These are phyloP conservation scores for Hydrolagus affinis DNA, from an alignment of 2,113 vertebrate genomes.

Conservation along the genomic window DNA sequence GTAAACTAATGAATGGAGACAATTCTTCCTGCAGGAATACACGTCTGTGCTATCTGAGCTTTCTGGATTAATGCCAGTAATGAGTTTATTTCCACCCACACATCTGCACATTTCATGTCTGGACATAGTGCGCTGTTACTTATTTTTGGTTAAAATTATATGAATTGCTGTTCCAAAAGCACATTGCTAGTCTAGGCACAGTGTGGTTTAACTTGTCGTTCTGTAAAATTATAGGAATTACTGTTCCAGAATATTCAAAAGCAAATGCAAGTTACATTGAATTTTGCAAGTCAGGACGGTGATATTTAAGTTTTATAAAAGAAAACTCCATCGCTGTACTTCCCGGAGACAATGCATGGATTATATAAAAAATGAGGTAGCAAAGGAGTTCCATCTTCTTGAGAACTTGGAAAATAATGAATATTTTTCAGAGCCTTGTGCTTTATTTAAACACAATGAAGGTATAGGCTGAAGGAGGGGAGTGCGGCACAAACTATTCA, in stretches of 20 bases:
- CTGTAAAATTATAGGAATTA: too few relatives aligned
- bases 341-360: background rate
- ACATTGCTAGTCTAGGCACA: background rate
- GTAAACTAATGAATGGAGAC: slow-evolving; percentile 14
- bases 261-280: background rate
- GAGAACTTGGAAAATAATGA: too few relatives aligned
- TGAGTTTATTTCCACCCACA: background rate
- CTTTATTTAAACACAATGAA: too few relatives aligned
- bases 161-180: background rate
- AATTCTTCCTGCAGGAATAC: background rate
- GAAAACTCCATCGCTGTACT: background rate
- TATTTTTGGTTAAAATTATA: background rate
- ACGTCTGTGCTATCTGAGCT: background rate
- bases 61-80: background rate
- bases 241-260: background rate
- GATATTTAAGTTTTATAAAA: background rate
- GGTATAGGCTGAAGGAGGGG: too few relatives aligned
- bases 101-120: background rate
- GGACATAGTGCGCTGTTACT: background rate
- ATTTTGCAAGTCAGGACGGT: background rate
- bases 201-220: too few relatives aligned
- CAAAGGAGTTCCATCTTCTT: too few relatives aligned
- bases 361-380: too few relatives aligned
- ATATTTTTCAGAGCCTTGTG: too few relatives aligned
- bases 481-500: too few relatives aligned